phyloP scores from a whole-genome alignment of 2,888 invertebrate genomes.

The Drosophila longiperda region DNA sequence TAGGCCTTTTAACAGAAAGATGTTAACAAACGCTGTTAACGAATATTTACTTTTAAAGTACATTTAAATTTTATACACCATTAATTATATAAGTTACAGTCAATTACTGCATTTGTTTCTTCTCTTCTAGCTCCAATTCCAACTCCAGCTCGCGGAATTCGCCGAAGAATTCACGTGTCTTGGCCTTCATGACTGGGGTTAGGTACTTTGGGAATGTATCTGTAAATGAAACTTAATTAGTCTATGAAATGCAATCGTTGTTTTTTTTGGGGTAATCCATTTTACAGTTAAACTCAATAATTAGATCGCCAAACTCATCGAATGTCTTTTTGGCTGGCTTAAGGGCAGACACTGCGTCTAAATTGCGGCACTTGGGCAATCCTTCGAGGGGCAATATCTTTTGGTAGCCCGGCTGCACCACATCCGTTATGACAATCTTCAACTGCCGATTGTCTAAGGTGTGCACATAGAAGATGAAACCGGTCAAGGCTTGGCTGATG shows the following conservation, averaged over 20 bases:
- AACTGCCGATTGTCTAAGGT: slow-evolving; percentile 90
- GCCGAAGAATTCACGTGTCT: slow-evolving; percentile 71
- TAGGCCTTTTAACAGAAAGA: slow-evolving; percentile 19
- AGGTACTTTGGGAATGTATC: slow-evolving; percentile 85
- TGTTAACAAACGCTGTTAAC: slow-evolving; percentile 1
- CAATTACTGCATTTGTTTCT: slow-evolving; percentile 24
- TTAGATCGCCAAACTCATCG: slow-evolving; percentile 88
- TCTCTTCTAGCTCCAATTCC: slow-evolving; percentile 55
- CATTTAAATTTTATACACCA: slow-evolving; percentile 42
- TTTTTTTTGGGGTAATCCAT: background rate
- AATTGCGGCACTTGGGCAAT: slow-evolving; percentile 87
- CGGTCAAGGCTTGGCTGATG: slow-evolving; percentile 90
- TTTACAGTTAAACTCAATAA: slow-evolving; percentile 88
- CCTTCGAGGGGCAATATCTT: slow-evolving; percentile 91
- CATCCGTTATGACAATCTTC: slow-evolving; percentile 89
- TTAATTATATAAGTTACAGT: slow-evolving; percentile 6
- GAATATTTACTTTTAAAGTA: slow-evolving; percentile 8
- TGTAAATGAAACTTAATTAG: slow-evolving; percentile 62
- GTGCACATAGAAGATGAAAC: slow-evolving; percentile 88
- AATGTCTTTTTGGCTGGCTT: slow-evolving; percentile 85
- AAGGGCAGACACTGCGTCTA: slow-evolving; percentile 86
- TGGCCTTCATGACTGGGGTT: slow-evolving; percentile 85
- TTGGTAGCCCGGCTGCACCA: slow-evolving; percentile 89
- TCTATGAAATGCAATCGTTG: background rate
- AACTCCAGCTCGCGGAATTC: slow-evolving; percentile 53